Percentiles rank a stretch among this genome's conserved stretches.
Conservation (phyloP, 2,797 vertebrate species). For the Pantherophis vulpinus region DNA sequence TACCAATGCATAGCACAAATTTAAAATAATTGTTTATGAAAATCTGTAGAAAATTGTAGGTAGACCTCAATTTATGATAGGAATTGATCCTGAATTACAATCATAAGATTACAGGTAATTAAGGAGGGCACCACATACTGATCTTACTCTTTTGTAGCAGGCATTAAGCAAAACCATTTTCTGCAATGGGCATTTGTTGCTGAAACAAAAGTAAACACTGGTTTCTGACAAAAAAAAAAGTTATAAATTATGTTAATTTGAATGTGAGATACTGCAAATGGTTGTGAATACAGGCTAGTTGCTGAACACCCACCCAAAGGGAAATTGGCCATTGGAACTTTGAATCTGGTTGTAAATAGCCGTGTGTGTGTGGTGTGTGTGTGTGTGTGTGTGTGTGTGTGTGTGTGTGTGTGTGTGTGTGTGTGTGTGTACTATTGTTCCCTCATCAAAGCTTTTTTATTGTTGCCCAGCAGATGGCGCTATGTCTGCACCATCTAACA, state of each 20-base stretch:
- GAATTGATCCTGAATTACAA: background rate
- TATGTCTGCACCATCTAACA: background rate
- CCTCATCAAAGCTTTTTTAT: background rate
- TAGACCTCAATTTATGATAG: background rate
- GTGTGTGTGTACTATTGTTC: no score
- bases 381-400: no score
- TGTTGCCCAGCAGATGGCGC: slow-evolving; percentile 22
- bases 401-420: no score
- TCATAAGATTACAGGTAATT: background rate
- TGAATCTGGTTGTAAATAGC: no score
- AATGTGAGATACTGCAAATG: background rate
- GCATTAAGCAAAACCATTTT: background rate
- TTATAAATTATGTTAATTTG: background rate
- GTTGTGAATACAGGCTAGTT: background rate
- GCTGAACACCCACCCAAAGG: no score
- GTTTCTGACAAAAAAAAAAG: background rate
- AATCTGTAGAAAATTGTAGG: background rate
- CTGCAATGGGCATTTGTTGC: background rate
- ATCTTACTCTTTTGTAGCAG: background rate
- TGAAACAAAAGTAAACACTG: background rate
- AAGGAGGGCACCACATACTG: background rate
- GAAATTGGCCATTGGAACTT: no score
- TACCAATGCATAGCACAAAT: background rate
- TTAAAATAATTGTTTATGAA: background rate
- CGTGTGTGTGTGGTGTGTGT: no score